These are phyloP conservation scores for Diplosoma virens DNA, from an alignment of 23 tunicate species.

Conservation along the genomic window DNA sequence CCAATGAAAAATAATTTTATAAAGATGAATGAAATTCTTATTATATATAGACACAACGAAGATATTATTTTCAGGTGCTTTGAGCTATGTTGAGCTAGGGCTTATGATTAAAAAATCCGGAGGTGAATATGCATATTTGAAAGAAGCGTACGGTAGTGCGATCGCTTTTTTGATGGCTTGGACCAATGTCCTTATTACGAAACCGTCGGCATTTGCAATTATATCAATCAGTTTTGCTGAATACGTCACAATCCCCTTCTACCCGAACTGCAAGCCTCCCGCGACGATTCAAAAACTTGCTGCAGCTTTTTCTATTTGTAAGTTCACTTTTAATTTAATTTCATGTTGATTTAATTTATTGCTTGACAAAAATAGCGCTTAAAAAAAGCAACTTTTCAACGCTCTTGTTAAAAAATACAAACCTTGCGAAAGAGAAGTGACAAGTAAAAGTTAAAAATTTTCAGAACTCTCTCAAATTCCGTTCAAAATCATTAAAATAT, in stretches of 20 bases:
- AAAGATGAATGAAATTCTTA: too few relatives aligned
- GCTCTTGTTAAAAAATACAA: too few relatives aligned
- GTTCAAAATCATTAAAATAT: too few relatives aligned
- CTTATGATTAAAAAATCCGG: constrained; percentile 85
- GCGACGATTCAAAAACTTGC: constrained; percentile 70
- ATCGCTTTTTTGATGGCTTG: constrained; percentile 84
- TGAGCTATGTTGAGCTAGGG: constrained; percentile 87
- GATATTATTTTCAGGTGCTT: constrained; percentile 65
- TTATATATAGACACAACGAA: too few relatives aligned
- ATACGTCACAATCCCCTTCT: constrained; percentile 92
- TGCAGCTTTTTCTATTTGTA: constrained; percentile 84
- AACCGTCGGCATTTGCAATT: constrained; percentile 91
- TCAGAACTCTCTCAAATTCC: too few relatives aligned
- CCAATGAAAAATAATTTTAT: too few relatives aligned
- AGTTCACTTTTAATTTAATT: too few relatives aligned
- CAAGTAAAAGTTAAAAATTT: too few relatives aligned
- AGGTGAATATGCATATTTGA: constrained; percentile 86
- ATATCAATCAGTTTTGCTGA: constrained; percentile 87
- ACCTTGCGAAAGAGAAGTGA: too few relatives aligned
- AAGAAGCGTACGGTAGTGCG: constrained; percentile 73
- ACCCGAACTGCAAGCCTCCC: constrained; percentile 84
- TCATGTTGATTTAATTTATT: too few relatives aligned
- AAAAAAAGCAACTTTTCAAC: too few relatives aligned
- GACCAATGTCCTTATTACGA: constrained; percentile 82
- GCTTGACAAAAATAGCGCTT: too few relatives aligned